A percentile compares a stretch with the other conserved stretches of the same genome.
phyloP scores from a whole-genome alignment of 2,888 invertebrate genomes.

The Acronicta alni region DNA sequence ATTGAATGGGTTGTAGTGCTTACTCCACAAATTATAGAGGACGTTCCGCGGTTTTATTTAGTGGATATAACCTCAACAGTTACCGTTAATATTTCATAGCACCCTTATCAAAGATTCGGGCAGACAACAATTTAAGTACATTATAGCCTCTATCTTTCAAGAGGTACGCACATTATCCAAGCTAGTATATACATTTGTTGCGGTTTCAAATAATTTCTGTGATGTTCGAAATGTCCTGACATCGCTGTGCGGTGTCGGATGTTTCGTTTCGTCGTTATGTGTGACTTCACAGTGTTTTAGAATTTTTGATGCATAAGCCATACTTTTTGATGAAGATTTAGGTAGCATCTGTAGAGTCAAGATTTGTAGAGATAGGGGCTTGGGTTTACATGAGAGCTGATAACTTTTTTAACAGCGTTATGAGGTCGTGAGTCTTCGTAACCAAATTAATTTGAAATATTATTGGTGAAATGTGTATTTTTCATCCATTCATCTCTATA shows the following conservation, averaged over 20 bases:
- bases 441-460: too few species aligned
- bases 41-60: background rate
- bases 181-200: conserved; percentile 14
- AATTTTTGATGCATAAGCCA: too few species aligned
- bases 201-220: conserved; percentile 30
- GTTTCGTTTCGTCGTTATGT: conserved; percentile 24
- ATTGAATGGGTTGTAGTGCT: background rate
- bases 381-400: too few species aligned
- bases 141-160: conserved; percentile 1
- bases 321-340: too few species aligned
- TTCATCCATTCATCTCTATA: too few species aligned
- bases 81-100: conserved; percentile 20
- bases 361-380: too few species aligned
- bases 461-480: too few species aligned
- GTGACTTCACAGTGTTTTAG: conserved; percentile 3
- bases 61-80: background rate
- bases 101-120: background rate
- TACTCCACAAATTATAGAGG: background rate
- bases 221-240: conserved; percentile 29
- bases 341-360: too few species aligned
- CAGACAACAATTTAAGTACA: conserved; percentile 10
- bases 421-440: too few species aligned
- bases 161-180: conserved; percentile 17
- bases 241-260: conserved; percentile 30
- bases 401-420: too few species aligned